Percentiles rank a stretch among this genome's conserved stretches.
Evolutionary conservation across 1,140 invertebrate species (phyloP).

Genomic region (Sitodiplosis mosellana): DNA sequence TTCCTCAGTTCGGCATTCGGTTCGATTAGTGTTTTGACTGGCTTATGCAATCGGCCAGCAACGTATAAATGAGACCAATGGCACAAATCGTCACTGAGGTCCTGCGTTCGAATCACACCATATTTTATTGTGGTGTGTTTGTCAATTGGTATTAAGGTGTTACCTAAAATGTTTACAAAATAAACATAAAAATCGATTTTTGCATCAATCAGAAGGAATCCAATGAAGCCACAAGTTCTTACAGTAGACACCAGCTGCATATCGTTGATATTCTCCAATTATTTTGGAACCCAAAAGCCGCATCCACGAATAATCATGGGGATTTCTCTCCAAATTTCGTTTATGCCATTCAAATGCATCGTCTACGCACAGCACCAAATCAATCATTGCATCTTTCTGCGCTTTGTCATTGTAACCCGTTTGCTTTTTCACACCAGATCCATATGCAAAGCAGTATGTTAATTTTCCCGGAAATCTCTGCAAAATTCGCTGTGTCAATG

Average conservation of each 20-base stretch:
- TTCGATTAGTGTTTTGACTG: slow-evolving; percentile 47
- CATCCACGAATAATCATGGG: slow-evolving; percentile 72
- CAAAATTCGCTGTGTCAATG: slow-evolving; percentile 27
- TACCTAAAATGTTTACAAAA: too few species aligned
- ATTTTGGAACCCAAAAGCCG: slow-evolving; percentile 52
- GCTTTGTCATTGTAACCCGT: slow-evolving; percentile 22
- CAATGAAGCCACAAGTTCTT: too few species aligned
- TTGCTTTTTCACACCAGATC: slow-evolving; percentile 80
- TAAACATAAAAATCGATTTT: too few species aligned
- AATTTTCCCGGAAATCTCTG: slow-evolving; percentile 49
- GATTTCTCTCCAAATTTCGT: slow-evolving; percentile 67
- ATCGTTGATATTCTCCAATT: slow-evolving; percentile 63
- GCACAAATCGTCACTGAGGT: slow-evolving; percentile 71
- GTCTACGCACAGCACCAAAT: slow-evolving; percentile 82
- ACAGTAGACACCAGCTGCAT: slow-evolving; percentile 81
- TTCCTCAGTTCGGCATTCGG: slow-evolving; percentile 33
- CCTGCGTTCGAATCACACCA: slow-evolving; percentile 70
- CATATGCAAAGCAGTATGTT: slow-evolving; percentile 82
- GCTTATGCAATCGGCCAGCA: slow-evolving; percentile 90
- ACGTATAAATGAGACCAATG: slow-evolving; percentile 90
- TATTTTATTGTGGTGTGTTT: slow-evolving; percentile 78
- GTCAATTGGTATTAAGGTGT: slow-evolving; percentile 7
- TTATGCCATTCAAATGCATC: slow-evolving; percentile 70
- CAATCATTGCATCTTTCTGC: slow-evolving; percentile 54
- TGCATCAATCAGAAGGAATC: too few species aligned